Evolutionary conservation across 2,888 invertebrate genomes (phyloP), one percentile per base, ranked within the genome.

Genomic region (Acleris literana): DNA sequence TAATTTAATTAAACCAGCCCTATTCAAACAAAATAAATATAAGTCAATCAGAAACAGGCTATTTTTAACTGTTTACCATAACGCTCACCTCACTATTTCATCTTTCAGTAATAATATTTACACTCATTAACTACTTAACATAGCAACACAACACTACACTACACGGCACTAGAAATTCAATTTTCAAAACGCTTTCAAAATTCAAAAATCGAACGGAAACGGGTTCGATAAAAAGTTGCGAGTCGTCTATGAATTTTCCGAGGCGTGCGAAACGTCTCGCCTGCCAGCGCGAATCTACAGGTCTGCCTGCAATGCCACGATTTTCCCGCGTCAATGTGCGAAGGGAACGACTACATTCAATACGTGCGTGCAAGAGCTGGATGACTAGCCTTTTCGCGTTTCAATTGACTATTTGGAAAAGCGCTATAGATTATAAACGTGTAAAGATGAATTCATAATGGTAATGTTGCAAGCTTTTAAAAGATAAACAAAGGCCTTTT

Each of bases 261-360:
- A 75, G 79, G 81, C 78, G 63, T 57, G 69, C 70, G 75, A 83
- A 77, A 82, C 92, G 91, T 87, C 83, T 78, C 73, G 29, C 65
- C 86, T 73, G 72, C 77, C 71, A 84, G 83, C 83, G 83, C 75
- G 85, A 86, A 87, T 85, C 88, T 86, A 89, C 90, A 90, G 87
- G 88, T 92, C 92, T 92, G 85, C 69, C 82, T 76, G 82, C 84
- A 84, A 71, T 80, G 82, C 82, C 80, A 76, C 77, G 71, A 78
- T 76, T 86, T 88, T 85, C 89, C 91, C 90, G 87, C 90, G 84
- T 74, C 75, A 72, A 72, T 62, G 71, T 33, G 52, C 68, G 68
- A 84, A 60, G 58, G 81, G 72, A 83, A 87, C 55, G 63, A 68
- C 65, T 16, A 44, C 22, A 75, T 44, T 13, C 43, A 68, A 74